A percentile compares a stretch with the other conserved stretches of the same genome.
These are phyloP conservation scores for Heterohyrax brucei DNA, from an alignment of 2,797 vertebrate species.

Conservation along the genomic window DNA sequence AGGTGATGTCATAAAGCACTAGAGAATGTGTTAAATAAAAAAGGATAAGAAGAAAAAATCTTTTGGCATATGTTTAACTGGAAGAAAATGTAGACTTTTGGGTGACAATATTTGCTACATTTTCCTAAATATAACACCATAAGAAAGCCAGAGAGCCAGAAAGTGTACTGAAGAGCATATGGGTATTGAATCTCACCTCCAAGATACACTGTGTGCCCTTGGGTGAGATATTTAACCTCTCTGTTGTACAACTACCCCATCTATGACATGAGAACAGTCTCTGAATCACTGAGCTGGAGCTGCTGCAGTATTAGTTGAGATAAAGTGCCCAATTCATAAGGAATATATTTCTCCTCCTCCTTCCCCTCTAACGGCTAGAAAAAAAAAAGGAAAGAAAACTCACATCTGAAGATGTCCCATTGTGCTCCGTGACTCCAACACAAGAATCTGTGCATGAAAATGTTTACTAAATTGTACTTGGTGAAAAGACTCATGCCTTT, in stretches of 20 bases:
- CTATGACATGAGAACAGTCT: neutral
- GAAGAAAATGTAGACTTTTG: slow-evolving; percentile 54
- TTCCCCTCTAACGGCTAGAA: neutral
- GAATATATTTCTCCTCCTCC: neutral
- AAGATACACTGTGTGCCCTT: neutral
- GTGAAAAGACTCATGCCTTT: neutral
- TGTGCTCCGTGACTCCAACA: neutral
- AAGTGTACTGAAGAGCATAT: neutral
- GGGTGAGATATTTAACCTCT: neutral
- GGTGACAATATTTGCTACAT: neutral
- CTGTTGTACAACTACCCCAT: too few relatives aligned
- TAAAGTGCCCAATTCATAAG: neutral
- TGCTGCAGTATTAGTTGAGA: neutral
- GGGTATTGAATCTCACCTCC: neutral
- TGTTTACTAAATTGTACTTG: rapidly evolving
- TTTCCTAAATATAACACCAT: slow-evolving; percentile 21
- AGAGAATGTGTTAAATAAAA: slow-evolving; percentile 4
- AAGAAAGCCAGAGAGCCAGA: neutral
- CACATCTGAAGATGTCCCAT: neutral
- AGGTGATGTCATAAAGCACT: neutral
- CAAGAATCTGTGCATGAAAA: neutral
- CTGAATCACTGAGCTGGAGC: neutral
- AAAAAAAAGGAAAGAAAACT: neutral
- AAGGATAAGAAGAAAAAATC: slow-evolving; percentile 2
- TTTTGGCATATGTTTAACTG: slow-evolving; percentile 60